These are phyloP conservation scores for Amiota minor DNA, from an alignment of 2,888 invertebrate species.

Conservation along the genomic window DNA sequence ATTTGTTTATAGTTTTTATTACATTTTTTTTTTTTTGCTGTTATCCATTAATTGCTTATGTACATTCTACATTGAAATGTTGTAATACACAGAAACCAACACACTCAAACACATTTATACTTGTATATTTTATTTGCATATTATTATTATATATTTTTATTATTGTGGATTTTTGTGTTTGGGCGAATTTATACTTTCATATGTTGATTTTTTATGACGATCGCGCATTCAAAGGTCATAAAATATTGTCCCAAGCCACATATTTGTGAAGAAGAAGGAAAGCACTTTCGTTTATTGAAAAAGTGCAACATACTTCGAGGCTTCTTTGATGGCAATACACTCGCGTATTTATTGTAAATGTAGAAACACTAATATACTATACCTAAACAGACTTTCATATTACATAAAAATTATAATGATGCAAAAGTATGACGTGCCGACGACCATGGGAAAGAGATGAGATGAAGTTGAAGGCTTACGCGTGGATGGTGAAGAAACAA, in stretches of 20 bases:
- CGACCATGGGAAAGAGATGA: conserved; percentile 35
- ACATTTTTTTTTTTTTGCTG: too few relatives aligned
- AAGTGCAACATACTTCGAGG: conserved; percentile 31
- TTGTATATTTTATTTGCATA: conserved; percentile 14
- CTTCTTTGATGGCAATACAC: conserved; percentile 10
- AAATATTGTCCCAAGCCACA: conserved; percentile 9
- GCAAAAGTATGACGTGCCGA: conserved; percentile 56
- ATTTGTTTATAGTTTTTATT: too few relatives aligned
- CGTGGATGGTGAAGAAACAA: background rate
- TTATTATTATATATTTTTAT: background rate
- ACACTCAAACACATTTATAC: too few relatives aligned
- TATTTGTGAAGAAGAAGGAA: conserved; percentile 21
- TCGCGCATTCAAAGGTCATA: conserved; percentile 11
- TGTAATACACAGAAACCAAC: too few relatives aligned
- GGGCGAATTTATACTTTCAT: background rate
- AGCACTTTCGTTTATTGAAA: conserved; percentile 66
- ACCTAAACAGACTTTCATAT: conserved; percentile 45
- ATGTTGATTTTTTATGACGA: conserved; percentile 10
- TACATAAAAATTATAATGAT: conserved; percentile 64
- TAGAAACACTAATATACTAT: conserved; percentile 46
- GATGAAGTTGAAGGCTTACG: conserved; percentile 8
- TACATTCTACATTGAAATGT: too few relatives aligned
- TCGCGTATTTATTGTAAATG: conserved; percentile 62
- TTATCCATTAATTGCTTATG: too few relatives aligned
- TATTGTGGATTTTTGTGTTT: too few relatives aligned